phyloP scores from a whole-genome alignment of 2,888 invertebrate genomes.

The Ophioninae sp. region DNA sequence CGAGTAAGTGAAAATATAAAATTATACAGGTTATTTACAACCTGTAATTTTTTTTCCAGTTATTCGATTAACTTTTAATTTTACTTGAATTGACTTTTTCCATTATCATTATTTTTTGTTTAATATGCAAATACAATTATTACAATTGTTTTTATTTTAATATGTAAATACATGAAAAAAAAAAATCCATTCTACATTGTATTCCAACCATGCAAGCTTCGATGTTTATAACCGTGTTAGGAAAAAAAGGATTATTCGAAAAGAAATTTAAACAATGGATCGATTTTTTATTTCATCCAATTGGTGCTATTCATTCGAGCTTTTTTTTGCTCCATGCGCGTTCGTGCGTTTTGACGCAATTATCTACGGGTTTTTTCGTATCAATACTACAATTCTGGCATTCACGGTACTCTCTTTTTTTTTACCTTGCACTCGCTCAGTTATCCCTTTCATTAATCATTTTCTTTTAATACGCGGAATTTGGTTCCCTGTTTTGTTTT shows the following conservation, averaged over 20 bases:
- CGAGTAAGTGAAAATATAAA: no score
- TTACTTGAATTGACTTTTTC: no score
- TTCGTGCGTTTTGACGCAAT: conserved; percentile 8
- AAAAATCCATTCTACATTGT: neutral
- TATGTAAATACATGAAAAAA: neutral
- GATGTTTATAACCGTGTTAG: conserved; percentile 6
- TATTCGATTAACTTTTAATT: no score
- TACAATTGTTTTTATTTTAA: neutral
- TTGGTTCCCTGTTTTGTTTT: neutral
- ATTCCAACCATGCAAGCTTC: neutral
- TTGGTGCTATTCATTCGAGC: conserved; percentile 37
- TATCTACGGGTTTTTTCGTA: conserved; percentile 15
- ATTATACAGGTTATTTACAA: no score
- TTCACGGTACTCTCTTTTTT: neutral
- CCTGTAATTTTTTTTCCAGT: no score
- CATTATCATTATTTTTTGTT: no score
- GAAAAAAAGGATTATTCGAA: neutral
- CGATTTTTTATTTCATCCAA: conserved; percentile 41
- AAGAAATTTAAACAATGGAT: conserved; percentile 11
- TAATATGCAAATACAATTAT: neutral
- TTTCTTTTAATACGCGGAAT: neutral
- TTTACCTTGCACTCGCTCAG: neutral
- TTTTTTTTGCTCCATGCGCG: neutral
- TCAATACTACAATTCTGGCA: neutral
- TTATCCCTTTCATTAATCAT: neutral